phyloP scores from a whole-genome alignment of 2,888 invertebrate species.

The Polymixis lichenea region DNA sequence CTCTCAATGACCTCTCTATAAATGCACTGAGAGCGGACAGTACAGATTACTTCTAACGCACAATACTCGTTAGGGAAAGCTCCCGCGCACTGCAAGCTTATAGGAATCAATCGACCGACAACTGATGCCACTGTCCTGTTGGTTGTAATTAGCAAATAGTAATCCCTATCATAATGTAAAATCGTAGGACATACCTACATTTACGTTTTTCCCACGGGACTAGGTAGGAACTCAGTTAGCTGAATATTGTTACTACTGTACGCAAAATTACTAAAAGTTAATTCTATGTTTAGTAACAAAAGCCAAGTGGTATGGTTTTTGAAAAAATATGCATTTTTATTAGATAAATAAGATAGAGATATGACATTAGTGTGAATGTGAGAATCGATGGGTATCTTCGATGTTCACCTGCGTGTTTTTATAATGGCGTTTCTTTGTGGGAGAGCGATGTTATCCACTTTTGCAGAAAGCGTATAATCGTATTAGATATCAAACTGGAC shows the following conservation, averaged over 20 bases:
- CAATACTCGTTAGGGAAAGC: constrained; percentile 42
- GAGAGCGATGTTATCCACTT: background rate
- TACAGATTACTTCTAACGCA: constrained; percentile 52
- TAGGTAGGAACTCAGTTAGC: background rate
- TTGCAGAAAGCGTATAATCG: background rate
- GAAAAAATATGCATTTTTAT: background rate
- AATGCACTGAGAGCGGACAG: constrained; percentile 59
- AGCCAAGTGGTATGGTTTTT: background rate
- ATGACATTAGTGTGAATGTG: background rate
- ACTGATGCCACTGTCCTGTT: background rate
- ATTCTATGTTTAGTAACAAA: background rate
- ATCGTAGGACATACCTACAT: background rate
- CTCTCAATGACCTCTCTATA: constrained; percentile 57
- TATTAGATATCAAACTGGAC: background rate
- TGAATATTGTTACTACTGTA: background rate
- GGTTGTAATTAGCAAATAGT: constrained; percentile 3
- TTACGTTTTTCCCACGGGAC: background rate
- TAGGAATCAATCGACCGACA: constrained; percentile 15
- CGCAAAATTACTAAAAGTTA: no score
- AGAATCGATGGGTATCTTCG: background rate
- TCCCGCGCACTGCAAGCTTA: constrained; percentile 18
- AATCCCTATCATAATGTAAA: background rate
- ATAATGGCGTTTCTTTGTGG: background rate
- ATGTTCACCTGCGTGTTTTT: background rate
- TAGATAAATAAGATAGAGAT: background rate